phyloP scores from a whole-genome alignment of 2,113 vertebrate species.

The Stictonetta naevosa region DNA sequence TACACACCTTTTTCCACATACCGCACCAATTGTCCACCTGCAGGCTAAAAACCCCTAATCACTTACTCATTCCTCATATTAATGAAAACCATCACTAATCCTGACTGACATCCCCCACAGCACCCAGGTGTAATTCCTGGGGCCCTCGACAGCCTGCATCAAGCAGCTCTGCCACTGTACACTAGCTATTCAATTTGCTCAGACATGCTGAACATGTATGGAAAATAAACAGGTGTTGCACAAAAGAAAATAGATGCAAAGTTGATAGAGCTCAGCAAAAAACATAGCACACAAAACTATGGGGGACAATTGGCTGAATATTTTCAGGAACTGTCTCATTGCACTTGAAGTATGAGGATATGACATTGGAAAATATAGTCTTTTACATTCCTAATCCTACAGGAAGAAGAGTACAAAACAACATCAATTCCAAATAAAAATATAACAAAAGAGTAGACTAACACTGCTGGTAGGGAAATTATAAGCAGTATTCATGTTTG shows the following conservation, averaged over 20 bases:
- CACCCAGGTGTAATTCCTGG: background rate
- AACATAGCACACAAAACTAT: background rate
- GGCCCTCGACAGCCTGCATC: background rate
- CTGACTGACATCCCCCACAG: background rate
- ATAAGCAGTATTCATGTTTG: background rate
- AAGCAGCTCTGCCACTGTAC: background rate
- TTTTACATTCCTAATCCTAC: background rate
- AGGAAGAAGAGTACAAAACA: background rate
- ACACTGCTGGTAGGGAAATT: background rate
- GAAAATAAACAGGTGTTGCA: background rate
- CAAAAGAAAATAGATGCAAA: background rate
- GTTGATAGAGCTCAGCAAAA: background rate
- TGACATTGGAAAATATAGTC: background rate
- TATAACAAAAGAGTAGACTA: background rate
- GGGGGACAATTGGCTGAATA: accelerated
- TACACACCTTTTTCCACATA: background rate
- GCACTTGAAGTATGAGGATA: background rate
- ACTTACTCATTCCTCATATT: background rate
- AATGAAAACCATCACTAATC: background rate
- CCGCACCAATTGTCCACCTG: background rate
- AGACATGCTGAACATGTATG: background rate
- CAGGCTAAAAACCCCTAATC: background rate
- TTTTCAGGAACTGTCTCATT: background rate
- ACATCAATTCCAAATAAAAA: background rate
- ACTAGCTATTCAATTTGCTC: background rate